These are phyloP conservation scores for Girardinus metallicus DNA, from an alignment of 2,797 vertebrate genomes.

Conservation along the genomic window DNA sequence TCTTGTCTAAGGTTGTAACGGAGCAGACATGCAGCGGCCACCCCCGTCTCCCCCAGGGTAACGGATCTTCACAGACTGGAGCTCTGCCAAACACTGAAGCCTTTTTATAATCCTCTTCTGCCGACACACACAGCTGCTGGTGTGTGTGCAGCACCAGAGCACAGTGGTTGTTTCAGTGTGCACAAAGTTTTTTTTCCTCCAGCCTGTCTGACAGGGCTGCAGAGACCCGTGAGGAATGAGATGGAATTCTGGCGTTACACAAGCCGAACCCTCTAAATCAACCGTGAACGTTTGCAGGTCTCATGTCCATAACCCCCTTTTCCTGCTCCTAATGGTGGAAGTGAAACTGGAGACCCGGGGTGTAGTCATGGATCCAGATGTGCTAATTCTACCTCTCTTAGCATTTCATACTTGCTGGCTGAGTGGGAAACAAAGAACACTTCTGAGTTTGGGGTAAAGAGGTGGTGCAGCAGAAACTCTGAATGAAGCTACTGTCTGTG, in stretches of 20 bases:
- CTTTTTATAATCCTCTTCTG: slow-evolving; percentile 52
- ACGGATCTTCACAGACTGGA: slow-evolving; percentile 50
- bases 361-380: slow-evolving; percentile 61
- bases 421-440: slow-evolving; percentile 28
- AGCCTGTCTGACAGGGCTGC: slow-evolving; percentile 30
- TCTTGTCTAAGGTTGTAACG: slow-evolving; percentile 16
- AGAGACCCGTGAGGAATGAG: slow-evolving; percentile 36
- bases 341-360: slow-evolving; percentile 60
- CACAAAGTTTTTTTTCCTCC: slow-evolving; percentile 33
- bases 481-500: not conserved
- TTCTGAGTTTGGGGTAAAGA: not conserved
- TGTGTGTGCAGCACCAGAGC: slow-evolving; percentile 23
- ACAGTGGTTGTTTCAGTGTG: slow-evolving; percentile 47
- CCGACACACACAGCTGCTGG: slow-evolving; percentile 64
- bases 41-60: slow-evolving; percentile 11
- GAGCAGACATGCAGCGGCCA: slow-evolving; percentile 30
- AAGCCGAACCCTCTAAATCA: slow-evolving; percentile 19
- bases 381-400: slow-evolving; percentile 16
- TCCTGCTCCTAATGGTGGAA: slow-evolving; percentile 53
- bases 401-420: slow-evolving; percentile 8
- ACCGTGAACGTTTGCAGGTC: slow-evolving; percentile 38
- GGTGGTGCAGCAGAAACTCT: not conserved
- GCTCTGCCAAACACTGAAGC: slow-evolving; percentile 55
- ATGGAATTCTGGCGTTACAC: slow-evolving; percentile 32
- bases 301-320: slow-evolving; percentile 39